phyloP scores from a whole-genome alignment of 2,888 invertebrate species.

The Lumbricus terrestris region DNA sequence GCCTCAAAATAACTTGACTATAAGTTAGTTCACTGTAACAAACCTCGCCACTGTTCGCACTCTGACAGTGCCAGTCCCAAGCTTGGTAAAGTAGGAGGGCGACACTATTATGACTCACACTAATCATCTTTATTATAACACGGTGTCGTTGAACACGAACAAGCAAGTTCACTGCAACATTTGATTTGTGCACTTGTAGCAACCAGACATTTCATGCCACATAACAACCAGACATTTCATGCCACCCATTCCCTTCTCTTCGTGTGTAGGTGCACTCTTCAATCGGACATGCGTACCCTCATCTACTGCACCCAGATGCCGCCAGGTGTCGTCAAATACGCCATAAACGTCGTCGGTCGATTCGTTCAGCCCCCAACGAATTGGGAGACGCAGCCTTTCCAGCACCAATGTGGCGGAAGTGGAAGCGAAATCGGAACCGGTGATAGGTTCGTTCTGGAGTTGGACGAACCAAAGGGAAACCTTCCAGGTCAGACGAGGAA shows the following conservation, averaged over 20 bases:
- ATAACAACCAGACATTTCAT: too few species aligned
- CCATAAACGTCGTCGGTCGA: constrained; percentile 29
- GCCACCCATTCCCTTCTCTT: background rate
- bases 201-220: too few species aligned
- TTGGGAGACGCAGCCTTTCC: constrained; percentile 21
- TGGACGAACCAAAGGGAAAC: constrained; percentile 44
- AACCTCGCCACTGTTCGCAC: too few species aligned
- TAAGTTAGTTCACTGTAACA: too few species aligned
- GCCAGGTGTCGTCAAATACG: constrained; percentile 22
- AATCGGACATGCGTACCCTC: constrained; percentile 14
- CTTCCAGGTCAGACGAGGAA: constrained; percentile 43
- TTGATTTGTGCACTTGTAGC: too few species aligned
- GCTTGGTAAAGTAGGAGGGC: too few species aligned
- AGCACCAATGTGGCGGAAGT: constrained; percentile 23
- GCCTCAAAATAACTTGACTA: too few species aligned
- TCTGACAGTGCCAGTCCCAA: too few species aligned
- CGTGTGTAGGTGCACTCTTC: constrained; percentile 17
- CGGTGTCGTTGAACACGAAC: too few species aligned
- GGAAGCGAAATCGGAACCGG: constrained; percentile 30
- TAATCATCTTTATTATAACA: too few species aligned
- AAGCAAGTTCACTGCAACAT: too few species aligned
- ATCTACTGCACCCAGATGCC: constrained; percentile 19
- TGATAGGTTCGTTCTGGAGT: constrained; percentile 44
- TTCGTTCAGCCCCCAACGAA: constrained; percentile 24
- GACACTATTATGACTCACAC: too few species aligned